phyloP scores from a whole-genome alignment of 2,113 vertebrate species.

The Zosterops pallidus region DNA sequence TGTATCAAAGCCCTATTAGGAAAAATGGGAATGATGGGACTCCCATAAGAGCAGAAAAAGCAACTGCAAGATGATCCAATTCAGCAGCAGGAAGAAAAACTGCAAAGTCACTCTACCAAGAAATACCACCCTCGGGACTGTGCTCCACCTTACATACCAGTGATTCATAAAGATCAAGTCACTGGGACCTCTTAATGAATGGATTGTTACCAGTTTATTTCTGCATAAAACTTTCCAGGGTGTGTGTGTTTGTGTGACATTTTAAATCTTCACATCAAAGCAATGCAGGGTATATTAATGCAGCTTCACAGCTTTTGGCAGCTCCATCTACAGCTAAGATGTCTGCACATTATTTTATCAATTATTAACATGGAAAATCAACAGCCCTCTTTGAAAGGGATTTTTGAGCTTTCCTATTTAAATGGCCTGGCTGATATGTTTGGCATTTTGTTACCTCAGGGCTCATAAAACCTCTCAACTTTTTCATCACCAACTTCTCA shows the following conservation, averaged over 20 bases:
- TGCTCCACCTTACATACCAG: not conserved
- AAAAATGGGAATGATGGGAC: not conserved
- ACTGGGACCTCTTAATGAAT: not conserved
- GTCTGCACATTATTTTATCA: slow-evolving; percentile 32
- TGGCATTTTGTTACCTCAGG: slow-evolving; percentile 7
- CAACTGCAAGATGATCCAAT: not conserved
- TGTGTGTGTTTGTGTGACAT: not conserved
- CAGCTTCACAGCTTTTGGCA: slow-evolving; percentile 9
- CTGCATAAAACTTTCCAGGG: not conserved
- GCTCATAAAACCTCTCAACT: slow-evolving; percentile 13
- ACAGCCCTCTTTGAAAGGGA: not conserved
- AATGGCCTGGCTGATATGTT: not conserved
- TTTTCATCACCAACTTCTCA: not conserved
- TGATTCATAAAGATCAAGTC: not conserved
- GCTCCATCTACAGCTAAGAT: not conserved
- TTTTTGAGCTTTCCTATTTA: slow-evolving; percentile 53
- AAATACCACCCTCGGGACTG: not conserved
- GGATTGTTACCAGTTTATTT: not conserved
- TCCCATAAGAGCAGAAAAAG: not conserved
- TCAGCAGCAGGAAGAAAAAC: not conserved
- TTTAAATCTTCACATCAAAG: not conserved
- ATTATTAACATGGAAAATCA: slow-evolving; percentile 61
- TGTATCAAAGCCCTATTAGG: not conserved
- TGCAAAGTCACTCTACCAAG: not conserved
- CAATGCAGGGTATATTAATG: not conserved